A percentile compares a stretch with the other conserved stretches of the same genome.
phyloP scores from a whole-genome alignment of 2,113 vertebrate genomes.

The Stigmatopora argus region DNA sequence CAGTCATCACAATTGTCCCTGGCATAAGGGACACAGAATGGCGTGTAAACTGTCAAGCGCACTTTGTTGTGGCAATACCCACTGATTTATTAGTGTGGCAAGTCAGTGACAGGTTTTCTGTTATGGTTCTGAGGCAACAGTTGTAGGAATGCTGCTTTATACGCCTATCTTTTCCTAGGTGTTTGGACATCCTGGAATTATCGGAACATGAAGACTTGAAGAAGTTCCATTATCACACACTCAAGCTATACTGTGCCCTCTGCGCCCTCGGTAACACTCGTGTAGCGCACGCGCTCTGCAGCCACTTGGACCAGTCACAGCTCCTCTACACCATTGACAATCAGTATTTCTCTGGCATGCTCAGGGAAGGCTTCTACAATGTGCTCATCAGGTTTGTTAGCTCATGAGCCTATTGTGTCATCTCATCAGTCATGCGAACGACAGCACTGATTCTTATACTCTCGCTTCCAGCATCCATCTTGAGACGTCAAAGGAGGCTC shows the following conservation, averaged over 20 bases:
- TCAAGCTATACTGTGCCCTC: slow-evolving; percentile 88
- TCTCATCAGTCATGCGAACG: not conserved
- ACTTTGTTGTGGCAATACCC: not conserved
- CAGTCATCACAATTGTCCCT: no score
- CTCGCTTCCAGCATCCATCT: slow-evolving; percentile 80
- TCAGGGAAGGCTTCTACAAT: slow-evolving; percentile 89
- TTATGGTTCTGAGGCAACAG: not conserved
- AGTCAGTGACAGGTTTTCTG: not conserved
- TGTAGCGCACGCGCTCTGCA: slow-evolving; percentile 89
- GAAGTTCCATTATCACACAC: slow-evolving; percentile 91
- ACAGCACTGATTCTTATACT: not conserved
- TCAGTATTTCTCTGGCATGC: slow-evolving; percentile 88
- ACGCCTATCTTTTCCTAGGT: slow-evolving; percentile 63
- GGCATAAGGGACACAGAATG: no score
- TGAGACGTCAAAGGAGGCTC: slow-evolving; percentile 85
- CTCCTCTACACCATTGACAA: slow-evolving; percentile 92
- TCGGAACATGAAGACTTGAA: slow-evolving; percentile 87
- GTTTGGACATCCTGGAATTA: slow-evolving; percentile 90
- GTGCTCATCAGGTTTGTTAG: slow-evolving; percentile 78
- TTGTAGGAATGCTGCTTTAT: not conserved
- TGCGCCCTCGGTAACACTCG: slow-evolving; percentile 92
- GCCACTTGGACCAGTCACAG: slow-evolving; percentile 90
- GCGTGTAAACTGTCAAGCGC: not conserved
- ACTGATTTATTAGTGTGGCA: no score
- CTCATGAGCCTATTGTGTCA: not conserved